phyloP scores from a whole-genome alignment of 1,140 invertebrate genomes.

The Cherax destructor region DNA sequence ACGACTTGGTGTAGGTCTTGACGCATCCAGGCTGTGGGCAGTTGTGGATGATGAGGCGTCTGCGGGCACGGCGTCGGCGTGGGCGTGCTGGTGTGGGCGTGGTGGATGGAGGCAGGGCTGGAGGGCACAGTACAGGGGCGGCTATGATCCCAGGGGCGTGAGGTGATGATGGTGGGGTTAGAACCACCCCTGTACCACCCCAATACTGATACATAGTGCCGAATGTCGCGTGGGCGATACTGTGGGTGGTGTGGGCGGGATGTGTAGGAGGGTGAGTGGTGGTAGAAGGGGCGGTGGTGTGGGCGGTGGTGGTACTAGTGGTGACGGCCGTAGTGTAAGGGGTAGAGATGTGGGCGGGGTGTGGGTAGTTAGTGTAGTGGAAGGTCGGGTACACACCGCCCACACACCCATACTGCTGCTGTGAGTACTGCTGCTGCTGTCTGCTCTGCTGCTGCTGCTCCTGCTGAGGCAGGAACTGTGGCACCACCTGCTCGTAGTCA shows the following conservation, averaged over 20 bases:
- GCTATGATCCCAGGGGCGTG: conserved; percentile 38
- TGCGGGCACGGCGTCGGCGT: conserved; percentile 18
- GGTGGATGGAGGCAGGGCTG: conserved; percentile 12
- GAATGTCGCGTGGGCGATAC: not conserved
- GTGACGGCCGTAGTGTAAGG: not conserved
- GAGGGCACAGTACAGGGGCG: conserved; percentile 48
- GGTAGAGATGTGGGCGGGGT: not conserved
- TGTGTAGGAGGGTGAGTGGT: not conserved
- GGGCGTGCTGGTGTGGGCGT: conserved; percentile 10
- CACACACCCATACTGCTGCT: conserved; percentile 11
- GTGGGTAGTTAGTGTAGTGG: conserved; percentile 8
- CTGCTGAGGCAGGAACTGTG: not conserved
- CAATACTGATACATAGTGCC: conserved; percentile 52
- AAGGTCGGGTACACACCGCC: not conserved
- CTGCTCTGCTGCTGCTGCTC: not conserved
- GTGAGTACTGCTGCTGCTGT: not conserved
- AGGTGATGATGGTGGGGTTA: conserved; percentile 50
- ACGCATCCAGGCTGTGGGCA: conserved; percentile 31
- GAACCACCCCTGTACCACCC: conserved; percentile 37
- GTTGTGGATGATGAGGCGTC: conserved; percentile 48
- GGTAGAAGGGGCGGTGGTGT: not conserved
- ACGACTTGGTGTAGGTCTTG: conserved; percentile 52
- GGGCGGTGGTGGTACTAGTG: not conserved
- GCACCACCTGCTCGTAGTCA: conserved; percentile 19
- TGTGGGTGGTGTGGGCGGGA: not conserved